Evolutionary conservation across 2,888 invertebrate genomes (phyloP), one percentile per base, ranked within the genome.

Genomic region (Drosophila vallismaia): DNA sequence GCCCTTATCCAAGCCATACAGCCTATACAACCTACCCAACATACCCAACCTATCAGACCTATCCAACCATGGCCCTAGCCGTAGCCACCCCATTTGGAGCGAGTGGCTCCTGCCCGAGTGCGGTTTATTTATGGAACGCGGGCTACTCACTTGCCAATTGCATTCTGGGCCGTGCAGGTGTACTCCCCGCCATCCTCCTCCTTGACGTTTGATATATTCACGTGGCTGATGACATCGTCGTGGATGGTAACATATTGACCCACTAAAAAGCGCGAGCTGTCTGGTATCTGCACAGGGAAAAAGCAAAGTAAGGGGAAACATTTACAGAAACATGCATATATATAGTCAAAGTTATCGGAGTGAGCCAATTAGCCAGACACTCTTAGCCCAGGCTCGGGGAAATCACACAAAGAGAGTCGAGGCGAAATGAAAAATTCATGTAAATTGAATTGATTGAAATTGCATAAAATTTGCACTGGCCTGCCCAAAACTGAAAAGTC

Each of bases 181-280:
- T 97, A 97, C 88, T 97, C 96, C 28, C 97, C 97, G 67, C 97
- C 97, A 92, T 97, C 97, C 93, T 97, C 97, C 79, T 96, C 96
- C 86, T 96, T 95, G 71, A 97, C 95, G 74, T 95, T 94, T 86
- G 96, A 96, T 88, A 97, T 95, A 93, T 97, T 97, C 75, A 97
- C 95, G 92, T 97, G 97, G 89, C 97, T 97, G 91, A 97, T 97
- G 72, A 97, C 97, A 92, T 97, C 97, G 89, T 97, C 97, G 92
- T 97, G 97, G 45, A 97, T 94, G 19, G 97, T 97, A 76, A 97
- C 97, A 92, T 97, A 97, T 91, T 97, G 97, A 33, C 97, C 97
- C 64, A 97, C 97, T 87, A 97, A 94, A 92, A 97, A 97, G 88
- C 97, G 96, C 88, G 92, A 92, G 90, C 92, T 92, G 86, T 92